phyloP scores from a whole-genome alignment of 64 coral and sea anemone genomes.

The Stichodactyla helianthus region DNA sequence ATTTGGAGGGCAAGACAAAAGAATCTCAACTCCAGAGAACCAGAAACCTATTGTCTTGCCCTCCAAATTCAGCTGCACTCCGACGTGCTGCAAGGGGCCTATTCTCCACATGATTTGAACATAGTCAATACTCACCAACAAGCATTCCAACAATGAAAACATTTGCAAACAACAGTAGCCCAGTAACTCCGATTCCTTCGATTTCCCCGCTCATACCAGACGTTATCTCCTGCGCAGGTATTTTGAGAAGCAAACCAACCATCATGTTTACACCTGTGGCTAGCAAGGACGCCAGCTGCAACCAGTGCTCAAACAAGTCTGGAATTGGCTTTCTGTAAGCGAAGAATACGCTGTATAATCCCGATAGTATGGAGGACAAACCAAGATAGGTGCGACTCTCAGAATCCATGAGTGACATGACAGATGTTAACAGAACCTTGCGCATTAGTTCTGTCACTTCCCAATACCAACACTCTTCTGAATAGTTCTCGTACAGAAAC shows the following conservation, averaged over 20 bases:
- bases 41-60: too few relatives aligned
- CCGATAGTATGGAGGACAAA: conserved; percentile 21
- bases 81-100: too few relatives aligned
- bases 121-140: conserved; percentile 26
- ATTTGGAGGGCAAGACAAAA: too few relatives aligned
- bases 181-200: conserved; percentile 38
- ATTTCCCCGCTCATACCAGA: conserved; percentile 11
- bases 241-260: conserved; percentile 48
- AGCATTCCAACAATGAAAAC: conserved; percentile 41
- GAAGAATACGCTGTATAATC: conserved; percentile 42
- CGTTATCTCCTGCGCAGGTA: conserved; percentile 35
- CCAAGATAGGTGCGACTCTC: conserved; percentile 47
- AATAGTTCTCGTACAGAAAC: conserved; percentile 39
- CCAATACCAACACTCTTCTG: conserved; percentile 57
- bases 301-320: conserved; percentile 48
- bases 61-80: too few relatives aligned
- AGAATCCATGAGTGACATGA: neutral
- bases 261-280: conserved; percentile 33
- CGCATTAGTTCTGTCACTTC: conserved; percentile 48
- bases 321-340: conserved; percentile 44
- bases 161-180: conserved; percentile 45
- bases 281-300: conserved; percentile 44
- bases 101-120: too few relatives aligned
- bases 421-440: conserved; percentile 45
- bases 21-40: too few relatives aligned